Evolutionary conservation across 2,113 vertebrate species (phyloP), one percentile per base, ranked within the genome.

Genomic region (Tautogolabrus adspersus): DNA sequence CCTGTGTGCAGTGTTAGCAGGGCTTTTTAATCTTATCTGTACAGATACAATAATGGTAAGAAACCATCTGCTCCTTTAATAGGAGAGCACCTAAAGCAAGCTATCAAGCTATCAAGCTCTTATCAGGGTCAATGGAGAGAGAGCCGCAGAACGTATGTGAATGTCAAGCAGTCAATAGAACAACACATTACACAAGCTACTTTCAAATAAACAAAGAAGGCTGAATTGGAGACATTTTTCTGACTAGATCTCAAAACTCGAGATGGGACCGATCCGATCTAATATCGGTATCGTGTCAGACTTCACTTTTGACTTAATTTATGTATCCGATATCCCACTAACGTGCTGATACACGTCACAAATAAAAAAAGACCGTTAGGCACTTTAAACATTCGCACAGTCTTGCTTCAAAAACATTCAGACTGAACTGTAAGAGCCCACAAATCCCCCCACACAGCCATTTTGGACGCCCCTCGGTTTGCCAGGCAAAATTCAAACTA

Each of bases 31-130:
- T 91, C 86, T 88, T 88, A 87, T 92, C 88, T 89, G 70, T 73
- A 65, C 77, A 90, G 87, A 92, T 90, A 89, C 90, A 90, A 85
- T 84, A 89, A 88, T 88, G 89, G 90, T 84, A 75, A 78, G 77
- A 79, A 79, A 79, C 75, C 81, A 75, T 83, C 70, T 82, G 85
- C 79, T 79, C 57, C 59, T 75, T 77, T 81, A 79, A 77, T 70
- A 87, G 72, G 63, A 71, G 72, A 73, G 68, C 82, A 81, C 64
- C 82, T 73, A 73, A 52, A 60, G 51, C 79, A 46, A 73, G 67
- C 77, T 76, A 88, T 87, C 79, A 46, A 73, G 67, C 77, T 76
- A 88, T 87, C 81, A 74, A 70, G 74, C 82, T 84, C 77, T 88
- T 83, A 89, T 88, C 83, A 65, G 63, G 37, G 60, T 62, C 76